Evolutionary conservation across 2,888 invertebrate species (phyloP).

Genomic region (Drosophila mettleri): DNA sequence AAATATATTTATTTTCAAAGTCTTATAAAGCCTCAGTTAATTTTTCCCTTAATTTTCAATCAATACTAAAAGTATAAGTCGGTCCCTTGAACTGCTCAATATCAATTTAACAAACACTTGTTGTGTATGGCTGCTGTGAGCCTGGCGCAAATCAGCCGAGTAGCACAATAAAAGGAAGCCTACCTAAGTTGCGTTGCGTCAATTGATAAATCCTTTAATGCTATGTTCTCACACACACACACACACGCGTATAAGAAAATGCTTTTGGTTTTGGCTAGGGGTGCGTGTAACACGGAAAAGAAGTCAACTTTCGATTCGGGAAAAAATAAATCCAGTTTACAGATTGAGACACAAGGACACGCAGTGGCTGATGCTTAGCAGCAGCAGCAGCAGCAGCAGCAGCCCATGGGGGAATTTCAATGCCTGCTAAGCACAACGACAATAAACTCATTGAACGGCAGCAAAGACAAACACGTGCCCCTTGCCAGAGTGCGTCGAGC

Average conservation of each 20-base stretch:
- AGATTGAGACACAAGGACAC: slow-evolving; percentile 62
- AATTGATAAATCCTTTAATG: slow-evolving; percentile 80
- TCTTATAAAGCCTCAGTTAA: too few relatives aligned
- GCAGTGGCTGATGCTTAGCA: slow-evolving; percentile 3
- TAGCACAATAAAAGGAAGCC: slow-evolving; percentile 28
- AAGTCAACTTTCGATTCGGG: slow-evolving; percentile 77
- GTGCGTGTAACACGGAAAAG: slow-evolving; percentile 35
- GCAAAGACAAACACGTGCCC: slow-evolving; percentile 66
- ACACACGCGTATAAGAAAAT: slow-evolving; percentile 26
- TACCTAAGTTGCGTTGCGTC: slow-evolving; percentile 59
- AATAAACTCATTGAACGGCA: slow-evolving; percentile 71
- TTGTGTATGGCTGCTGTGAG: slow-evolving; percentile 41
- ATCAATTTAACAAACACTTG: slow-evolving; percentile 72
- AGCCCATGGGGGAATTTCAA: slow-evolving; percentile 64
- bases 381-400: not conserved
- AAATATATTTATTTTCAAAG: too few relatives aligned
- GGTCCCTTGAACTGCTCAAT: not conserved
- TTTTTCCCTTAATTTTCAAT: too few relatives aligned
- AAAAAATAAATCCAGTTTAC: slow-evolving; percentile 78
- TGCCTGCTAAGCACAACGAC: slow-evolving; percentile 69
- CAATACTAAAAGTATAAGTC: not conserved
- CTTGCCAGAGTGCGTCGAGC: slow-evolving; percentile 7
- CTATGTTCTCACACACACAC: slow-evolving; percentile 12
- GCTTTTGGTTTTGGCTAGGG: not conserved
- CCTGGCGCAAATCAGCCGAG: slow-evolving; percentile 48